Evolutionary conservation across 2,797 vertebrate species (phyloP), one percentile per base, ranked within the genome.

Genomic region (Neopelma chrysocephalum): DNA sequence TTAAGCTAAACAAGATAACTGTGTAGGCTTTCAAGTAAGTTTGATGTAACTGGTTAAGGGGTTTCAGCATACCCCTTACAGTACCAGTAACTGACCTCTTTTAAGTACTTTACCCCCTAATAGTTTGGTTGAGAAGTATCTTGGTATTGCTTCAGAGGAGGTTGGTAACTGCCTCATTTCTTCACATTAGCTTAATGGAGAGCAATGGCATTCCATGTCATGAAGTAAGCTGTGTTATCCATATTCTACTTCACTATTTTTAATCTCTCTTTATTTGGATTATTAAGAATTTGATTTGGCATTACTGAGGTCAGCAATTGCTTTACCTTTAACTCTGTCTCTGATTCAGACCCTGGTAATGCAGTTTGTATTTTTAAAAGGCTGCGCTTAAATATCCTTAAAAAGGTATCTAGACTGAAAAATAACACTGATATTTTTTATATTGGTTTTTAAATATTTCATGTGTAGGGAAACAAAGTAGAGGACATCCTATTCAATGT

Each of bases 1-100:
- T 98, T 95, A 97, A 98, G 87, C 96, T 98, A 98, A 99, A 98
- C 96, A 98, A 98, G 98, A 98, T 98, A 98, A 98, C 91, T 96
- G 85, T 97, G 94, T 96, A 97, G 95, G 94, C 97, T 97, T 98
- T 98, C 95, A 96, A 73, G 94, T 87, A 95, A 96, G 95, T 98
- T 98, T 90, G 95, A 87, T 87, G 71, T 96, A 97, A 97, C 95
- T 5, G 22, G 61, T 96, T 97, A 93, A 93, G 43, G 54, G 94
- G 82, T 94, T 97, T 95, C 89, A 86, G 13, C 93, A 91, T 90
- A 97, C 89, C 82, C 92, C 93, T 97, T 95, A 85, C 90, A 89
- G 71, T 79, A 96, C 71, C 92, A 95, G 90, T 98, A 98, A 98
- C 95, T 98, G 96, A 98, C 97, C 93, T 96, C 75, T 89, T 96